A percentile compares a stretch with the other conserved stretches of the same genome.
Evolutionary conservation across 2,888 invertebrate species (phyloP).

Genomic region (Lithophane socia): DNA sequence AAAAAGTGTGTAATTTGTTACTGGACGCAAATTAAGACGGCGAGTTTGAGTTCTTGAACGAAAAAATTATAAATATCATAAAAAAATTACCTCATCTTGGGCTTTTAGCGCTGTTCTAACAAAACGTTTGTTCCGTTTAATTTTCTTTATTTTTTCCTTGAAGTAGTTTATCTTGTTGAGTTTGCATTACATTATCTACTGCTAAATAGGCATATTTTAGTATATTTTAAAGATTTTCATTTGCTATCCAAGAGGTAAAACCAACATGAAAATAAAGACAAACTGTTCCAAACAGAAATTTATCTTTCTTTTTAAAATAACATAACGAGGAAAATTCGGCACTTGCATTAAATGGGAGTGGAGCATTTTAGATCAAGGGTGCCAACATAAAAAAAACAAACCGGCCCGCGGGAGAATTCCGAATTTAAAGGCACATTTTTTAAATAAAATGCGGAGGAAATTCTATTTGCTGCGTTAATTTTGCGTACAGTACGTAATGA

Average conservation of each 20-base stretch:
- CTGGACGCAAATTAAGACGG: constrained; percentile 80
- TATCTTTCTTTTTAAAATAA: constrained; percentile 1
- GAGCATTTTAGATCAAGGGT: constrained; percentile 38
- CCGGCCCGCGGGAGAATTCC: neutral
- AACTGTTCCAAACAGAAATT: neutral
- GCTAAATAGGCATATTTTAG: neutral
- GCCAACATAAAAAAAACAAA: constrained; percentile 27
- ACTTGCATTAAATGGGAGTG: constrained; percentile 24
- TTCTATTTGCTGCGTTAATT: constrained; percentile 54
- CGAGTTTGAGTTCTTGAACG: constrained; percentile 74
- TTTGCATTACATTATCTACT: constrained; percentile 1
- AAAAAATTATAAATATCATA: constrained; percentile 75
- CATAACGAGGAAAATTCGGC: neutral
- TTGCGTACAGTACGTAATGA: constrained; percentile 51
- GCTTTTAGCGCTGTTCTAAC: constrained; percentile 51
- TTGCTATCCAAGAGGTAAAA: neutral
- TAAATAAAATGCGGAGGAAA: constrained; percentile 37
- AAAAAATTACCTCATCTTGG: constrained; percentile 58
- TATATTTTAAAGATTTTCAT: neutral
- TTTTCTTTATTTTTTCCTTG: constrained; percentile 11
- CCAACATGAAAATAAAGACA: too few relatives aligned
- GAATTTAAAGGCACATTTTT: constrained; percentile 38
- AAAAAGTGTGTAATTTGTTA: constrained; percentile 82
- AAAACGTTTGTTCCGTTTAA: constrained; percentile 51
- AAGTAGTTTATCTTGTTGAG: constrained; percentile 3